Evolutionary conservation across 2,797 vertebrate genomes (phyloP), one percentile per base, ranked within the genome.

Genomic region (Micropoecilia bifurca): DNA sequence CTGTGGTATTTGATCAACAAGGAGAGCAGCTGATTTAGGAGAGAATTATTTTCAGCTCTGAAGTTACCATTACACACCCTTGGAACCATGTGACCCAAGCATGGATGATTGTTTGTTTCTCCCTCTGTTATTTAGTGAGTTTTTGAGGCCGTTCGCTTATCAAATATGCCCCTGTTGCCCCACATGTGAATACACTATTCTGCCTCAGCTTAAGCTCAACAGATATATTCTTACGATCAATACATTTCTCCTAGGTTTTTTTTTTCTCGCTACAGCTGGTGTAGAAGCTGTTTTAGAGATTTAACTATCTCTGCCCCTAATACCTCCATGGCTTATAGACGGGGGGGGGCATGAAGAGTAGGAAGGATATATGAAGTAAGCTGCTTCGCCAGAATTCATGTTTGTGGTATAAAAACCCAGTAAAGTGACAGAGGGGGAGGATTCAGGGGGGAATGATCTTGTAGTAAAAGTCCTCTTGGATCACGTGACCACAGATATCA

Each of bases 401-500:
- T 87, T 69, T 89, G 85, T 92, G 86, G 87, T 88, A 82, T 92
- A 91, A 92, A 77, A 93, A 84, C 90, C 87, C 74, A 57, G 76
- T 91, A 85, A 73, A 90, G 88, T 91, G 92, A 89, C 88, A 88
- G 80, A 43, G 87, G 80, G 89, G 87, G 80, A 89, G 47, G 61
- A 25, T 46, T 48, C 12, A 87, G 85, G 74, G 88, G 85, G 87
- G 83, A 83, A 87, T 89, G 88, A 90, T 93, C 90, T 92, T 90
- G 93, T 95, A 93, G 94, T 94, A 94, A 93, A 95, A 94, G 92
- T 92, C 82, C 90, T 91, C 88, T 68, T 7, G 66, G 88, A 83
- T 93, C 93, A 95, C 83, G 93, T 95, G 95, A 94, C 90, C 85
- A 90, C 75, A 87, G 89, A 89, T 92, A 94, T 95, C 90, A 90